Evolutionary conservation across 2,113 vertebrate genomes (phyloP), one percentile per base, ranked within the genome.

Genomic region (Anseranas semipalmata): DNA sequence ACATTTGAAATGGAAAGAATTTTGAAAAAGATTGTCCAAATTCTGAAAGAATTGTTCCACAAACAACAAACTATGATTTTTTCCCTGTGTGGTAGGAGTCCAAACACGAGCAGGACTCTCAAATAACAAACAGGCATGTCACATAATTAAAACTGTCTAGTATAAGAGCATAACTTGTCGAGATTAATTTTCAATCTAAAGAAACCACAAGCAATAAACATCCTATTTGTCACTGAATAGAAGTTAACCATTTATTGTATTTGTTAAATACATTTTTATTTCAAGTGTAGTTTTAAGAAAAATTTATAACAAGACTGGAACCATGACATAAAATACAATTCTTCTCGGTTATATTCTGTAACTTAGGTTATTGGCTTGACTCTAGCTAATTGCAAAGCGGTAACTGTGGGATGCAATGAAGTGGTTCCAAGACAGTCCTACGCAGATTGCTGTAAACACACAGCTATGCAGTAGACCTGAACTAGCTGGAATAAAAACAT

Each of bases 101-200:
- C 75, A 95, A 87, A 76, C 39, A 87, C 53, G 21, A 94, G 73
- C 52, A 89, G 78, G 24, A 83, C 83, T 92, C 79, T 85, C 90
- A 94, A 95, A 93, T 87, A 93, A 78, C 73, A 89, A 89, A 85
- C 82, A 93, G 77, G 17, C 89, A 70, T 85, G 75, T 82, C 93
- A 94, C 87, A 55, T 90, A 87, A 90, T 95, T 91, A 90, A 94
- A 91, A 85, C 74, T 80, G 67, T 87, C 90, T 91, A 85, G 63
- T 53, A 15, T 66, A 85, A 91, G 30, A 60, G 18, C 48, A 45
- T 48, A 66, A 27, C 45, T 79, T 56, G 37, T 94, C 55, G 84
- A 79, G 78, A 87, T 48, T 58, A 43, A 58, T 91, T 88, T 93
- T 89, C 50, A 82, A 15, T 66, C 71, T 80, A 53, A 85, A 80